These are phyloP conservation scores for Cherax quadricarinatus DNA, from an alignment of 1,140 invertebrate genomes.

Conservation along the genomic window DNA sequence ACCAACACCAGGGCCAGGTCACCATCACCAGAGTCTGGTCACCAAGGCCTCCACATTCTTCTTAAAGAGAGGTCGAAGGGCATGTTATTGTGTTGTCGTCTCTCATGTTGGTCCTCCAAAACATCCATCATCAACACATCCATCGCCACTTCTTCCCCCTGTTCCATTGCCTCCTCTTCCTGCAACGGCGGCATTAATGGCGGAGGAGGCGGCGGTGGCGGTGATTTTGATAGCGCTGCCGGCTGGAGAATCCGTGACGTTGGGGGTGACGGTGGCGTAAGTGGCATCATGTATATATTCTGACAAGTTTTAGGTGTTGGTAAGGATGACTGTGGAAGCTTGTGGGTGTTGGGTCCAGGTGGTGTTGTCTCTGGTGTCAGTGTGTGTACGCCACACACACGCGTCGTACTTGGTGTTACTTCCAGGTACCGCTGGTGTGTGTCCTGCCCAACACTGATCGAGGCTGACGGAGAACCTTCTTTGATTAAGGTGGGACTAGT, in stretches of 20 bases:
- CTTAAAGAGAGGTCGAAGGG: constrained; percentile 27
- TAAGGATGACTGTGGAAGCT: not conserved
- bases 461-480: not conserved
- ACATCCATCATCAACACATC: constrained; percentile 18
- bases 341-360: too few relatives aligned
- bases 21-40: too few relatives aligned
- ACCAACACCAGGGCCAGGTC: not conserved
- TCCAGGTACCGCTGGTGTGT: not conserved
- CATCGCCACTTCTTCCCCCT: not conserved
- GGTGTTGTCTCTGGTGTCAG: not conserved
- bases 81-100: not conserved
- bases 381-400: not conserved
- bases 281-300: not conserved
- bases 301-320: not conserved
- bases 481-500: not conserved
- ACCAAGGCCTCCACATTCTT: constrained; percentile 36
- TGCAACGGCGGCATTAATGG: not conserved
- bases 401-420: not conserved
- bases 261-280: not conserved
- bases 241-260: not conserved
- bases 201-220: not conserved
- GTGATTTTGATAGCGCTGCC: not conserved
- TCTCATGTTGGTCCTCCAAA: not conserved
- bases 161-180: not conserved
- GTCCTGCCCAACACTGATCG: not conserved